Evolutionary conservation across 2,113 vertebrate species (phyloP).

Genomic region (Labeo catla): DNA sequence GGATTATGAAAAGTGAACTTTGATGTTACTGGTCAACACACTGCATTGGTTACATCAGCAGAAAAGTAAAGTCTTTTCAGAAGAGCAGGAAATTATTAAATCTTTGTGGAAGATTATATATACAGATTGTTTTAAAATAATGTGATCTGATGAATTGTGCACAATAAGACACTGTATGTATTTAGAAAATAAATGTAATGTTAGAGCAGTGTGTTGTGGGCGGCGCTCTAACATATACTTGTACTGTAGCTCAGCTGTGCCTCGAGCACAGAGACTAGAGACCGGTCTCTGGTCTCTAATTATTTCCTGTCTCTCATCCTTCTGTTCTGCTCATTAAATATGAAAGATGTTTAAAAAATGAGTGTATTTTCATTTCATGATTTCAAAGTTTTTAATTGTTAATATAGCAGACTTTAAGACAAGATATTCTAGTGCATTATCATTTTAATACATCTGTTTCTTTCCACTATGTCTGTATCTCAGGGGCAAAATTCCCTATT

Average conservation of each 20-base stretch:
- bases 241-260: background rate
- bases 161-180: background rate
- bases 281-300: background rate
- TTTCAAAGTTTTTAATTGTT: background rate
- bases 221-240: background rate
- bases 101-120: too few species aligned
- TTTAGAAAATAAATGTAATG: background rate
- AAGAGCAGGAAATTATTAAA: background rate
- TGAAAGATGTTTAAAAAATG: background rate
- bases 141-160: background rate
- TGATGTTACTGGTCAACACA: background rate
- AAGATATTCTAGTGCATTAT: background rate
- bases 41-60: background rate
- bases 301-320: background rate
- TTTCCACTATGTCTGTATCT: slow-evolving; percentile 46
- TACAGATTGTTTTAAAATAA: too few species aligned
- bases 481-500: slow-evolving; percentile 97
- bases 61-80: background rate
- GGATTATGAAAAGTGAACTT: background rate
- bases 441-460: background rate
- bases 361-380: background rate
- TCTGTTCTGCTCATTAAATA: background rate
- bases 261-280: too few species aligned
- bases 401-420: background rate
- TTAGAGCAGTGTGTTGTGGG: background rate